Evolutionary conservation across 2,888 invertebrate species (phyloP), one percentile per base, ranked within the genome.

Genomic region (Brachypterus glaber): DNA sequence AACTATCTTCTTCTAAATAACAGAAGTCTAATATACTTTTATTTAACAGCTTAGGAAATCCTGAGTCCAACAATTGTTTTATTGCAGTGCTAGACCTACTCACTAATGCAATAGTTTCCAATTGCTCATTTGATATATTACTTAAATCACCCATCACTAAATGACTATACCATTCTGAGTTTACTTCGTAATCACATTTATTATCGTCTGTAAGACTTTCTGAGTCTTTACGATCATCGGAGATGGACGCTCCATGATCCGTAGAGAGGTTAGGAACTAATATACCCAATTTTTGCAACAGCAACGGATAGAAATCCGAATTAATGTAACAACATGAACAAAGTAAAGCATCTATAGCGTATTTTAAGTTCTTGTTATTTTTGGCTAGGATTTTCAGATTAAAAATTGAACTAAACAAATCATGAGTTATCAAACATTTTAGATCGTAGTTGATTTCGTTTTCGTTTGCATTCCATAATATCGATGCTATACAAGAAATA

Each of bases 321-420:
- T 81, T 76, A 17, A 89, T 83, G 62, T 82, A 85, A 63, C 90
- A 91, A 57, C 90, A 73, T 3, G 90, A 82, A 62, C 91, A 92
- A 33, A 92, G 64, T 37, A 89, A 74, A 54, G 84, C 78, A 64
- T 92, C 89, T n/a, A 92, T 74, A 0, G 89, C 77, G 53, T 80
- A 78, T 65, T 91, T 91, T 34, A 91, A 68, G 2, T 82, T 76
- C 37, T 81, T 77, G 38, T 78, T 74, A 27, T 77, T 74, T 12
- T 77, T 74, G 30, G 86, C 69, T n/a, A 72, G 70, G 37, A 77
- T 69, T 13, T 84, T 79, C 82, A 91, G 88, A 35, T 77, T 74
- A 61, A 82, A 85, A 15, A 91, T 68, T 1, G 77, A 72, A 47
- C 84, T 81, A 56, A 90, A 86, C 2, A 91, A 63, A 29, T 85